Evolutionary conservation across 2,888 invertebrate genomes (phyloP).

Genomic region (Drosophila kanekoi): DNA sequence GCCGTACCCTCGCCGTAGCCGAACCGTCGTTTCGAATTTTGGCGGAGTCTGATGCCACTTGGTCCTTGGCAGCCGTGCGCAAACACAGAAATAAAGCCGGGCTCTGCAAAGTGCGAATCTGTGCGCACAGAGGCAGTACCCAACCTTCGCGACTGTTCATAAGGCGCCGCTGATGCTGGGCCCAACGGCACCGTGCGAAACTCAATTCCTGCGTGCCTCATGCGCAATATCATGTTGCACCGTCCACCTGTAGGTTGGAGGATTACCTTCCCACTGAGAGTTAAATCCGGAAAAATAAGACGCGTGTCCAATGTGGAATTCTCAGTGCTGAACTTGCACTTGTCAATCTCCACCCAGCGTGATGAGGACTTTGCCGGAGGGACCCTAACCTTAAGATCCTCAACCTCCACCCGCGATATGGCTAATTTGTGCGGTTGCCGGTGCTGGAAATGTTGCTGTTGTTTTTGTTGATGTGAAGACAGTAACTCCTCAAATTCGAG

Average conservation of each 20-base stretch:
- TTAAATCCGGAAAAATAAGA: constrained; percentile 91
- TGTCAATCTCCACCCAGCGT: constrained; percentile 89
- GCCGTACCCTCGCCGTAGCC: constrained; percentile 61
- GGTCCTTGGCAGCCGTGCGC: constrained; percentile 91
- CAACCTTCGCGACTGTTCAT: constrained; percentile 78
- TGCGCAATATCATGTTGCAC: constrained; percentile 92
- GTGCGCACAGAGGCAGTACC: constrained; percentile 87
- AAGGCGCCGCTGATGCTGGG: constrained; percentile 48
- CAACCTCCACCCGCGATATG: constrained; percentile 79
- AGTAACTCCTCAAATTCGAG: constrained; percentile 68
- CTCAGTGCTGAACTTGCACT: constrained; percentile 90
- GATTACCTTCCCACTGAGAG: constrained; percentile 91
- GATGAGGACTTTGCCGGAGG: constrained; percentile 88
- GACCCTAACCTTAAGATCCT: constrained; percentile 86
- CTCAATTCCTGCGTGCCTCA: constrained; percentile 92
- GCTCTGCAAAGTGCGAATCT: constrained; percentile 93
- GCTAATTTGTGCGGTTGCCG: constrained; percentile 76
- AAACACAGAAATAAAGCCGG: constrained; percentile 93
- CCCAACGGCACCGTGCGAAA: constrained; percentile 89
- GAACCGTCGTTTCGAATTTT: constrained; percentile 83
- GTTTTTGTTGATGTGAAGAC: constrained; percentile 53
- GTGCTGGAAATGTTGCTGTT: constrained; percentile 52
- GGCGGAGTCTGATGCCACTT: constrained; percentile 79
- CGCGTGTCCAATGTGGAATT: constrained; percentile 91
- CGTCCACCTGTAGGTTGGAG: constrained; percentile 86